phyloP scores from a whole-genome alignment of 2,113 vertebrate genomes.

The Scopus umbretta region DNA sequence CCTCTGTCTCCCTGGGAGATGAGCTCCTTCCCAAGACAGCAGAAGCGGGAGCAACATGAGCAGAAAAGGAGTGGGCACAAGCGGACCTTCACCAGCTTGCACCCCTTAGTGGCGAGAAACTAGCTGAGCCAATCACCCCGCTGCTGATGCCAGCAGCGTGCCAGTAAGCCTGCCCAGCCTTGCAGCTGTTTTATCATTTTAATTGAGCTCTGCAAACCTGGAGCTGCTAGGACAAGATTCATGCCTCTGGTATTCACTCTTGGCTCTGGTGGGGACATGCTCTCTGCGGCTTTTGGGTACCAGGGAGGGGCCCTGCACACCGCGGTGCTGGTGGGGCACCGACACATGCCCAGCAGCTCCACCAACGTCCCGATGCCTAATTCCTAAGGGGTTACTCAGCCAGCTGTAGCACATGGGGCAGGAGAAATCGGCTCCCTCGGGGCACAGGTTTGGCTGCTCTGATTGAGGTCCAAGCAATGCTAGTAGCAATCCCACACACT shows the following conservation, averaged over 20 bases:
- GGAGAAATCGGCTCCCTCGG: background rate
- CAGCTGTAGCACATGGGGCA: accelerated
- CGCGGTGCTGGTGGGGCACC: accelerated
- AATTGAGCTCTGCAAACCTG: conserved; percentile 54
- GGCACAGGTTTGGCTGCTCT: background rate
- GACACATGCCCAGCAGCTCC: accelerated
- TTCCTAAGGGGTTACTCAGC: background rate
- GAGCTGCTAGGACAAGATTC: conserved; percentile 50
- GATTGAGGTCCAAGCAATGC: background rate
- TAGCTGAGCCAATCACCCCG: accelerated
- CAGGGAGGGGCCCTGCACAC: background rate
- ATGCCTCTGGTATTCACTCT: conserved; percentile 46
- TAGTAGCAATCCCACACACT: background rate
- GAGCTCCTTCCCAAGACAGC: background rate
- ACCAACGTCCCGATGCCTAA: accelerated
- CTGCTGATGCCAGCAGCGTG: background rate
- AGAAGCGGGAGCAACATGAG: background rate
- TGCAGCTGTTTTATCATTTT: conserved; percentile 6
- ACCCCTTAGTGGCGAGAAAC: accelerated
- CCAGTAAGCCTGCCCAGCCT: conserved; percentile 50
- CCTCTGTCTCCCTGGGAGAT: background rate
- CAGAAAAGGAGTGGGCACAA: background rate
- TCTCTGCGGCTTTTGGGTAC: background rate
- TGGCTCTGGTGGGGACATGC: background rate
- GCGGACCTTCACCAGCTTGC: accelerated